Evolutionary conservation across 2,797 vertebrate species (phyloP).

Genomic region (Poeciliopsis infans): DNA sequence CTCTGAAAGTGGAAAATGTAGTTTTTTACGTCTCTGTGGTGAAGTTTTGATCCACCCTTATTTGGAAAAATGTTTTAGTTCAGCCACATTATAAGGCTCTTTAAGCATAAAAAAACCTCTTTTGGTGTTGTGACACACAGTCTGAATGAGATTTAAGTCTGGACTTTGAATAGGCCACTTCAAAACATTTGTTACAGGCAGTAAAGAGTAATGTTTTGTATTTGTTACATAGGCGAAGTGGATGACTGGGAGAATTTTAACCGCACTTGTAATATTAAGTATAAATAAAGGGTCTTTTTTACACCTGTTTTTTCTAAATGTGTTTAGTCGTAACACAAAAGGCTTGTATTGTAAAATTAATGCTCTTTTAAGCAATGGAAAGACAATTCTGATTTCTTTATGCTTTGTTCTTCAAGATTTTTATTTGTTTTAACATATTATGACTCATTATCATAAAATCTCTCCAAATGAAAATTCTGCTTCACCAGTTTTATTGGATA

Average conservation of each 20-base stretch:
- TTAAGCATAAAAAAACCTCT: not conserved
- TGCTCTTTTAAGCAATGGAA: not conserved
- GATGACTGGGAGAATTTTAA: not conserved
- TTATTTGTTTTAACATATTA: too few species aligned
- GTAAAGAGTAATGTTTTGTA: not conserved
- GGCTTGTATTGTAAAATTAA: not conserved
- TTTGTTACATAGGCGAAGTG: not conserved
- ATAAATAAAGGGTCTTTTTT: not conserved
- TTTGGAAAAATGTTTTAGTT: not conserved
- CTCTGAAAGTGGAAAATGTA: not conserved
- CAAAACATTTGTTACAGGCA: not conserved
- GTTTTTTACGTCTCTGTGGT: not conserved
- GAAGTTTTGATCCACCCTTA: not conserved
- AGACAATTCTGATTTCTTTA: not conserved
- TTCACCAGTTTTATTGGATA: not conserved
- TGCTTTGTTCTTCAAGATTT: not conserved
- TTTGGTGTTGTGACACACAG: not conserved
- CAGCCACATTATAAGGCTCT: not conserved
- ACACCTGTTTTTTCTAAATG: not conserved
- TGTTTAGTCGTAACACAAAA: not conserved
- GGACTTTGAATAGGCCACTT: constrained; percentile 1
- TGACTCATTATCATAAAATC: not conserved
- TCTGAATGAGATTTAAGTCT: not conserved
- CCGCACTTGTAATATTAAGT: not conserved
- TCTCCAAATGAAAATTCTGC: not conserved